phyloP scores from a whole-genome alignment of 1,140 invertebrate genomes.

The Branchinecta lynchi region DNA sequence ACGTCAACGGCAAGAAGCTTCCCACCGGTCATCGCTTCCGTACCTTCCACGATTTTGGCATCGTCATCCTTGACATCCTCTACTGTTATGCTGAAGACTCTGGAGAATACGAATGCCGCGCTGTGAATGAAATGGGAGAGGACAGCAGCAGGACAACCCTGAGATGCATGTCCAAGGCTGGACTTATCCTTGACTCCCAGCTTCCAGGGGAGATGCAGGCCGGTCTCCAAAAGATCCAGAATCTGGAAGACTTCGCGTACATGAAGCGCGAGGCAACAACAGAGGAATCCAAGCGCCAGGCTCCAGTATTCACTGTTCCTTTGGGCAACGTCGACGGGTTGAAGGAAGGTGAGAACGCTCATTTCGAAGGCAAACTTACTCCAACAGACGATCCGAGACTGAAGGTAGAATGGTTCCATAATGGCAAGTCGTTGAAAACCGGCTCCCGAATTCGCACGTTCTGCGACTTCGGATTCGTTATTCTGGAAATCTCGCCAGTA shows the following conservation, averaged over 20 bases:
- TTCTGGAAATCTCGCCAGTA: slow-evolving; percentile 82
- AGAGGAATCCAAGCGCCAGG: slow-evolving; percentile 54
- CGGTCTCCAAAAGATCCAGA: slow-evolving; percentile 77
- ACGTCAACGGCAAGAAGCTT: slow-evolving; percentile 79
- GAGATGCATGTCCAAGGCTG: slow-evolving; percentile 72
- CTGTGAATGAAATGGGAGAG: slow-evolving; percentile 77
- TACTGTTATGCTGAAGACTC: slow-evolving; percentile 96
- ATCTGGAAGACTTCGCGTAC: slow-evolving; percentile 69
- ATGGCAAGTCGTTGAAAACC: slow-evolving; percentile 71
- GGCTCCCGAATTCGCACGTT: slow-evolving; percentile 82
- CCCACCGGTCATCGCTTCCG: slow-evolving; percentile 82
- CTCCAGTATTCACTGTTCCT: slow-evolving; percentile 78
- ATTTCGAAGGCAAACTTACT: slow-evolving; percentile 82
- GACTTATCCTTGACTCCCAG: slow-evolving; percentile 86
- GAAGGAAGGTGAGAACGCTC: slow-evolving; percentile 75
- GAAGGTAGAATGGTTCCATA: slow-evolving; percentile 91
- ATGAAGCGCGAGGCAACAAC: slow-evolving; percentile 48
- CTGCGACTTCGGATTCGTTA: slow-evolving; percentile 88
- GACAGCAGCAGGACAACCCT: slow-evolving; percentile 70
- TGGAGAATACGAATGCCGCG: slow-evolving; percentile 78
- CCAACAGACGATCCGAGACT: slow-evolving; percentile 87
- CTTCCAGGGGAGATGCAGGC: slow-evolving; percentile 86
- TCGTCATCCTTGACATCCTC: slow-evolving; percentile 87
- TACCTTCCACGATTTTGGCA: slow-evolving; percentile 91
- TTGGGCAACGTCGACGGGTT: slow-evolving; percentile 68